phyloP scores from a whole-genome alignment of 92 coral and sea anemone genomes.

The Isaurus tuberculatus region DNA sequence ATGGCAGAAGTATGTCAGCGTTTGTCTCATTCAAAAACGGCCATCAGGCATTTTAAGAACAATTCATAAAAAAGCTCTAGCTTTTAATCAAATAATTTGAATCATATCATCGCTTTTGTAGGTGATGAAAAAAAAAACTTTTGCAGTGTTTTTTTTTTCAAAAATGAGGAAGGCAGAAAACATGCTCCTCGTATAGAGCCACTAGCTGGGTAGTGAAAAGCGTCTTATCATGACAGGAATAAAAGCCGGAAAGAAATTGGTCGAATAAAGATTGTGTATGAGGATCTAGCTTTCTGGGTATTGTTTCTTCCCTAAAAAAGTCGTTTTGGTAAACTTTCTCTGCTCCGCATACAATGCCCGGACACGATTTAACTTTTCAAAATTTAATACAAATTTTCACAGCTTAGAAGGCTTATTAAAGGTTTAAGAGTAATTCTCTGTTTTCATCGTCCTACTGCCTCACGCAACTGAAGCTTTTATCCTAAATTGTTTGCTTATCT shows the following conservation, averaged over 20 bases:
- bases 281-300: slow-evolving; percentile 19
- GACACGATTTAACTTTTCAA: neutral
- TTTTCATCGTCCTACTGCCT: slow-evolving; percentile 32
- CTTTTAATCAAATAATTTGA: slow-evolving; percentile 24
- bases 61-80: slow-evolving; percentile 9
- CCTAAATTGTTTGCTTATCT: slow-evolving; percentile 44
- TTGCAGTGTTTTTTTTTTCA: neutral
- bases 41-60: slow-evolving; percentile 37
- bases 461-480: slow-evolving; percentile 45
- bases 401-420: slow-evolving; percentile 25
- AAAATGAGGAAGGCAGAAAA: neutral
- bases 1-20: slow-evolving; percentile 23
- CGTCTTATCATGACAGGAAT: slow-evolving; percentile 60
- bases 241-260: slow-evolving; percentile 63
- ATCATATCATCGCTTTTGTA: neutral
- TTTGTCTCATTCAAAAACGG: slow-evolving; percentile 27
- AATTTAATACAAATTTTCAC: slow-evolving; percentile 2
- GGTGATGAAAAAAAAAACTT: neutral
- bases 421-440: slow-evolving; percentile 15
- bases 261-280: slow-evolving; percentile 32
- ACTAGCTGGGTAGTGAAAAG: slow-evolving; percentile 9
- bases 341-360: neutral
- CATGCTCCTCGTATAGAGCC: neutral
- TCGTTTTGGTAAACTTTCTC: neutral
- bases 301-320: slow-evolving; percentile 15